Evolutionary conservation across 2,797 vertebrate genomes (phyloP).

Genomic region (Simalia tracyae): DNA sequence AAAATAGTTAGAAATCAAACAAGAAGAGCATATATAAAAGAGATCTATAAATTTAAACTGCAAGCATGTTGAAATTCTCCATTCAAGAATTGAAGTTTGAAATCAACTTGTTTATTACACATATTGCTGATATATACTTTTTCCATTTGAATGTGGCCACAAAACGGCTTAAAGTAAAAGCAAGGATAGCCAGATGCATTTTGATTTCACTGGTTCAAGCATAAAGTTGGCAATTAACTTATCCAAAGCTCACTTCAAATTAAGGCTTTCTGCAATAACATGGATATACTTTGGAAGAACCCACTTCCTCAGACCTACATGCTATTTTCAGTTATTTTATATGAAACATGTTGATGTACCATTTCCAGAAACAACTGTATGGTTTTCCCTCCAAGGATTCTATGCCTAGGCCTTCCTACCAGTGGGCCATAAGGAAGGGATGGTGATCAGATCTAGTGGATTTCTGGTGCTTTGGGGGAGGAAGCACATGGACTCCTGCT

Average conservation of each 20-base stretch:
- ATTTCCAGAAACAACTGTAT: neutral
- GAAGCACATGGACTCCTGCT: neutral
- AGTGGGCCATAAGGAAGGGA: neutral
- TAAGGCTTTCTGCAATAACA: neutral
- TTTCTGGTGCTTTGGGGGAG: neutral
- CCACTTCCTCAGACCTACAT: neutral
- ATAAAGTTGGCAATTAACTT: neutral
- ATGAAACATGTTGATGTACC: neutral
- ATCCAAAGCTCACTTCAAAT: neutral
- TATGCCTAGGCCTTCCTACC: neutral
- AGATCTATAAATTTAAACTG: neutral
- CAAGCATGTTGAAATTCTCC: neutral
- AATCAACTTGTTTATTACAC: neutral
- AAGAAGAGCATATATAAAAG: neutral
- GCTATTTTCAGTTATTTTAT: neutral
- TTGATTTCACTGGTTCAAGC: neutral
- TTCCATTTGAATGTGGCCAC: neutral
- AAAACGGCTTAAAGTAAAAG: neutral
- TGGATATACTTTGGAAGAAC: neutral
- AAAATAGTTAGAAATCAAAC: neutral
- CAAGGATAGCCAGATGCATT: neutral
- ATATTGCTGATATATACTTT: neutral
- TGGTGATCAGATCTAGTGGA: neutral
- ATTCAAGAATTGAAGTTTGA: neutral
- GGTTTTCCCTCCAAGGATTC: neutral